Evolutionary conservation across 2,113 vertebrate species (phyloP), one percentile per base, ranked within the genome.

Genomic region (Sclerurus mexicanus): DNA sequence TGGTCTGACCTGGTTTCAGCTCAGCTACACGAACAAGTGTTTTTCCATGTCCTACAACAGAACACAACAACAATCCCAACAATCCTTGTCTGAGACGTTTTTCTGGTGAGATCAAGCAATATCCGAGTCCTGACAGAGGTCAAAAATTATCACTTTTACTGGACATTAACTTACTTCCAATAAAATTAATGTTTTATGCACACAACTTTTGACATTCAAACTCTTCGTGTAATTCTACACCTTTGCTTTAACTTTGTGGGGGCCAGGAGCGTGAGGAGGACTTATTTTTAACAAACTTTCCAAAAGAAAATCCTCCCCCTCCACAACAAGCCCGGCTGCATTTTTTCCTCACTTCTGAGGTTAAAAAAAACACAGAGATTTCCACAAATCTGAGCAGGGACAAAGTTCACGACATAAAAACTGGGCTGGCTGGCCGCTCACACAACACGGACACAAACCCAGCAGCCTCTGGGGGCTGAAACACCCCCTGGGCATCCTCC

Each of bases 201-300:
- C 44, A 62, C 11, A 86, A 52, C 12, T 37, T 0, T 11, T 12
- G 17, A 5, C 22, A 21, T 9, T 27, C 46, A 7, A 53, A 80
- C 19, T 11, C 30, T 40, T 27, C 0, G 0, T 6, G 9, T 16
- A 59, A 58, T 5, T 27, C 46, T 55, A 28, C 8, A 7, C 3
- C 12, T 63, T 23, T 3, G 49, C 11, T 47, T 71, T 40, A 33
- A 18, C 25, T 42, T 27, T 33, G 15, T 23, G 27, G 20, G 20
- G 76, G 39, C 21, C 21, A 8, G 35, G 10, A 28, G 15, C 8
- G 35, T 0, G 1, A 64, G 16, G 0, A 42, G 6, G 17, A 7
- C 6, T 84, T 31, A 30, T 44, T 73, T 37, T 49, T 39, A 86
- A 46, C 6, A 39, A 83, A 15, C 27, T 55, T 35, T 56, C 49